Conservation (phyloP, 2,797 vertebrate genomes). For the Sebastes oblongus region DNA sequence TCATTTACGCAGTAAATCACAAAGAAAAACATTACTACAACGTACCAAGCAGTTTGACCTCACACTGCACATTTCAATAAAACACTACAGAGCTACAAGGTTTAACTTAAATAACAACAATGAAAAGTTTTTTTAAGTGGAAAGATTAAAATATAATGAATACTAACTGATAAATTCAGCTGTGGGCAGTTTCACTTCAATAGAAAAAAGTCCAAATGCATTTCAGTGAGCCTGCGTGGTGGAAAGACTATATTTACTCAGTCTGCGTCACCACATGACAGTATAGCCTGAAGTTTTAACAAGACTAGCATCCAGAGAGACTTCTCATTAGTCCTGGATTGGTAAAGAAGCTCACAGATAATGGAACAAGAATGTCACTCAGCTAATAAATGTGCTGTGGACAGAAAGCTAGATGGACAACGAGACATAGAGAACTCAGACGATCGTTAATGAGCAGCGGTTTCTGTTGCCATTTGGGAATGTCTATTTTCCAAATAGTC, state of each 20-base stretch:
- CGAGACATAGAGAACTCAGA: neutral
- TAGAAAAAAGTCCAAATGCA: neutral
- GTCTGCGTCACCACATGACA: constrained; percentile 41
- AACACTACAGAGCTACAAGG: neutral
- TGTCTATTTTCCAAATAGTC: neutral
- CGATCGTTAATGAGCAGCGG: constrained; percentile 41
- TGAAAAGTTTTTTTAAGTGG: neutral
- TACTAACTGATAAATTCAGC: neutral
- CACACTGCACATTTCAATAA: neutral
- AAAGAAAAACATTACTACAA: neutral
- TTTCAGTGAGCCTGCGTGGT: constrained; percentile 7
- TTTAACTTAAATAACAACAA: neutral
- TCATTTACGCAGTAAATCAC: neutral
- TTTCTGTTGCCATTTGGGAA: constrained; percentile 6
- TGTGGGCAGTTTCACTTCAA: neutral
- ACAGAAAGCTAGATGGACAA: constrained; percentile 44
- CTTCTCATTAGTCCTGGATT: constrained; percentile 58
- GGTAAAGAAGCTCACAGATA: constrained; percentile 45
- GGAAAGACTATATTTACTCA: constrained; percentile 34
- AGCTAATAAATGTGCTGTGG: constrained; percentile 34
- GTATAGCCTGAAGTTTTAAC: constrained; percentile 51
- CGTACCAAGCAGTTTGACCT: neutral
- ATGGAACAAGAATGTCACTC: constrained; percentile 62
- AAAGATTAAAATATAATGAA: neutral
- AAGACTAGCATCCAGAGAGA: constrained; percentile 41